Percentiles rank a stretch among this genome's conserved stretches.
Evolutionary conservation across 2,888 invertebrate genomes (phyloP).

Genomic region (Boloria euphrosyne): DNA sequence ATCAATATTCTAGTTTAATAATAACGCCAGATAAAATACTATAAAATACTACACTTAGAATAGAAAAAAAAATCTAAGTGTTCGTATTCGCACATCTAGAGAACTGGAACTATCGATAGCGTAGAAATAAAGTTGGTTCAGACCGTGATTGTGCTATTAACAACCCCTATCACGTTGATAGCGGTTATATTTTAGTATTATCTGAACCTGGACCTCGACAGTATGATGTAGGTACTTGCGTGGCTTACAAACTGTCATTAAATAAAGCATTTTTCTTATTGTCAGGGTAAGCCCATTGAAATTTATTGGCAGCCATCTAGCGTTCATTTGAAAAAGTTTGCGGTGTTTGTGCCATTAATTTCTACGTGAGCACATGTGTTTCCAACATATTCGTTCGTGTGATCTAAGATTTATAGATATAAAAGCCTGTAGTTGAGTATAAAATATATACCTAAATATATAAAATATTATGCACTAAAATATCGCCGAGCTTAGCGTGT

Average conservation of each 20-base stretch:
- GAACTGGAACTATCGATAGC: conserved; percentile 5
- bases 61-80: neutral
- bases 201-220: conserved; percentile 11
- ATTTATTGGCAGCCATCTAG: too few species aligned
- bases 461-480: too few species aligned
- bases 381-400: too few species aligned
- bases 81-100: neutral
- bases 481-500: too few species aligned
- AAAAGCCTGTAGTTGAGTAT: too few species aligned
- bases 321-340: too few species aligned
- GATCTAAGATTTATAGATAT: too few species aligned
- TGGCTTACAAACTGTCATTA: neutral
- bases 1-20: neutral
- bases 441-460: too few species aligned
- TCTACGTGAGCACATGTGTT: too few species aligned
- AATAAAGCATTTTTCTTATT: neutral
- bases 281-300: too few species aligned
- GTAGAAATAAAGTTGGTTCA: conserved; percentile 26
- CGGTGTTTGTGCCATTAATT: too few species aligned
- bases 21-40: neutral
- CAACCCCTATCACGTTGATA: conserved; percentile 29
- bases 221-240: conserved; percentile 11
- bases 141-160: conserved; percentile 30
- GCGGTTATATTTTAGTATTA: conserved; percentile 30
- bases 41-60: neutral